Base-by-base conservation (phyloP, 64 coral and sea anemone genomes). In the Actinia tenebrosa region DNA sequence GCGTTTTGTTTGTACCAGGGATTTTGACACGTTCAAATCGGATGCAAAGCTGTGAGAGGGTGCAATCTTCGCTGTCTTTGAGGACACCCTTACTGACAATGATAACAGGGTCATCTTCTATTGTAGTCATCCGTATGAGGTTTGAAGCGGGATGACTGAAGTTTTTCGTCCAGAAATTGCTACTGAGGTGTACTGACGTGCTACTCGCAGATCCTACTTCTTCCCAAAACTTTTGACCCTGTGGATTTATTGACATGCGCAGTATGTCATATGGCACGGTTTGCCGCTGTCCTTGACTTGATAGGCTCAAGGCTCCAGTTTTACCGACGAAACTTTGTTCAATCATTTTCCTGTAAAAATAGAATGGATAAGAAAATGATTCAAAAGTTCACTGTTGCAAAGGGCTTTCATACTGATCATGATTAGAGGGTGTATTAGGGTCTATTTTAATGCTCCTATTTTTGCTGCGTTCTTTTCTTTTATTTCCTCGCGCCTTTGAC, bases 41-140 rank as follows among this genome's bases (percentile, higher is more conserved):
- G n/a, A 64, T 80, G 44, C 93, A 94, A 17, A 78, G 53, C 2
- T 94, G 86, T 27, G 87, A 89, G 3, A 94, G 58, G 16, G 89
- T 44, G 52, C 93, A 94, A 44, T 91, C 79, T 6, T 88, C 78
- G 60, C 71, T 83, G 14, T 44, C 64, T 45, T 46, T 78, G 7
- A 94, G 17, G 10, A 68, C 75, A 23, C 91, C 80, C 62, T 85
- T 91, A 23, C 85, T 87, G 26, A 94, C 60, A 14, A 91, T 88
- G n/a, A 90, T 79, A 56, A 94, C 80, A 19, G 93, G 93, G 15
- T 94, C 89, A 47, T 94, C 93, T 30, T 87, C 84, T 14, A 87
- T 91, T 3, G 80, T 91, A 37, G 91, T 86, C 93, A 94, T 87
- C 13, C 89, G 89, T 23, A 94, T 56, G 23, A 91, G 7, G 45